Conservation (phyloP, 2,888 invertebrate species). For the Euzetes globulus region DNA sequence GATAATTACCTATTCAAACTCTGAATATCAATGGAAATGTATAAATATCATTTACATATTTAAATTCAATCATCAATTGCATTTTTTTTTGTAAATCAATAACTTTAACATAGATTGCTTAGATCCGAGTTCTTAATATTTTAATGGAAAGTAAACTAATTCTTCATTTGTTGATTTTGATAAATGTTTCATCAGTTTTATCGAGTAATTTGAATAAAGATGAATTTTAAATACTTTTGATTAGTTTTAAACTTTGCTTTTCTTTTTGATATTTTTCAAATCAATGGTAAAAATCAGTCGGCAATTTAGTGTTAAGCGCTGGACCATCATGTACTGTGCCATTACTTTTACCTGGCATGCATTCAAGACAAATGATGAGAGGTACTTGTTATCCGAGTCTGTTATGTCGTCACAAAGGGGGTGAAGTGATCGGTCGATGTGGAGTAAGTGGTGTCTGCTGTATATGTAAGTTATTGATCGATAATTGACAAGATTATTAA, state of each 20-base stretch:
- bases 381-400: conserved; percentile 41
- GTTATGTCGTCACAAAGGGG: conserved; percentile 39
- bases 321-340: conserved; percentile 34
- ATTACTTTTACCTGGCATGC: conserved; percentile 30
- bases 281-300: neutral
- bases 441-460: conserved; percentile 41
- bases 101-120: no score
- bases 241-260: neutral
- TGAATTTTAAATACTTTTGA: no score
- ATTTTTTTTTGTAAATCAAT: no score
- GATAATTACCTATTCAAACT: no score
- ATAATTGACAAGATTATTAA: neutral
- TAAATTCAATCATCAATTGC: neutral
- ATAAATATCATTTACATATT: neutral
- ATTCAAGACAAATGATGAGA: neutral
- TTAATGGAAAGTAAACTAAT: no score
- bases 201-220: no score
- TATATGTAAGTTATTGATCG: conserved; percentile 39
- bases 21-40: no score
- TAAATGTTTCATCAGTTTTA: no score
- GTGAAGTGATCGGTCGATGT: conserved; percentile 41
- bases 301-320: neutral
- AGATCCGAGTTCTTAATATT: no score
- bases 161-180: no score
- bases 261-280: neutral